Conservation (phyloP, 2,797 vertebrate species). For the Syndactyla subalaris region DNA sequence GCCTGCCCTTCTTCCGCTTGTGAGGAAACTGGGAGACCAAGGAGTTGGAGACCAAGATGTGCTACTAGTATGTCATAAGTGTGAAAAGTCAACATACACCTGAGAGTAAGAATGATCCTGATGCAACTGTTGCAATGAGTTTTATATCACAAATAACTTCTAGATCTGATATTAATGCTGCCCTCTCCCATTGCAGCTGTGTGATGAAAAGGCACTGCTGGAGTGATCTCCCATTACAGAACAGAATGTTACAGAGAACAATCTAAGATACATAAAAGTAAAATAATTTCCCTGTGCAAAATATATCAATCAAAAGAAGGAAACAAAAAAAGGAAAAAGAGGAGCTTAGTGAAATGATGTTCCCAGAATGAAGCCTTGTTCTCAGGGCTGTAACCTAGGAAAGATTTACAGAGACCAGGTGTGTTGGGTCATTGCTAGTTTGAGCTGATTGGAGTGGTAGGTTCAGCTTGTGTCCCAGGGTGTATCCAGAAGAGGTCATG, state of each 20-base stretch:
- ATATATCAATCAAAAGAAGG: background rate
- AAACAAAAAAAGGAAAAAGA: background rate
- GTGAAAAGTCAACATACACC: background rate
- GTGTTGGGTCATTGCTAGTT: background rate
- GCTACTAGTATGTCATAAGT: accelerated
- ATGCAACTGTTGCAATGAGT: accelerated
- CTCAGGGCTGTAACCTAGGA: background rate
- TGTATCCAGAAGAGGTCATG: background rate
- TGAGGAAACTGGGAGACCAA: background rate
- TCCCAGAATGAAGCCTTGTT: background rate
- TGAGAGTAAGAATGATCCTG: background rate
- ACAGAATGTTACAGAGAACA: background rate
- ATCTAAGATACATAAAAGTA: background rate
- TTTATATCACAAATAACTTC: background rate
- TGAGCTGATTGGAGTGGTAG: background rate
- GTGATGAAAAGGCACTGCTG: background rate
- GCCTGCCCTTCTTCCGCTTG: background rate
- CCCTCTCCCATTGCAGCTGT: background rate
- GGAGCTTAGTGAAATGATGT: background rate
- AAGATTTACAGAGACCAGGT: background rate
- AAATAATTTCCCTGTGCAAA: background rate
- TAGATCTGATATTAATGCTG: background rate
- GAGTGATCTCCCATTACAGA: background rate
- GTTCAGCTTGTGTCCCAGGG: background rate
- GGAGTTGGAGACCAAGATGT: background rate